phyloP scores from a whole-genome alignment of 2,113 vertebrate genomes.

The Pterophyllum scalare region DNA sequence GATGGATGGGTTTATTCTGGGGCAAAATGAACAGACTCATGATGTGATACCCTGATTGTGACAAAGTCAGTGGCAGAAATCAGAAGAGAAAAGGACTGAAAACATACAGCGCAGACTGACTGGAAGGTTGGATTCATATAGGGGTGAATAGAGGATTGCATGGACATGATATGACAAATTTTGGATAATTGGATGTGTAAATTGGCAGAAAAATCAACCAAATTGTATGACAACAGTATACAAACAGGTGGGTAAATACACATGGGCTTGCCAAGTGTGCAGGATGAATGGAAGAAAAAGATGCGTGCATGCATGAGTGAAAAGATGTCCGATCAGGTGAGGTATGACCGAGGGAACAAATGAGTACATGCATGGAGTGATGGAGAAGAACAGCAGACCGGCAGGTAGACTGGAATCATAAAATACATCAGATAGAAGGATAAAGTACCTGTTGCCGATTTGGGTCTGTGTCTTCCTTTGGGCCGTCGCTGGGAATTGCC shows the following conservation, averaged over 20 bases:
- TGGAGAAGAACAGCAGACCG: neutral
- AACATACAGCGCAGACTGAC: neutral
- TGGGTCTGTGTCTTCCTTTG: slow-evolving; percentile 83
- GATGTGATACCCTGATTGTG: neutral
- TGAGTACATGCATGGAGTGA: neutral
- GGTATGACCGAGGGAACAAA: neutral
- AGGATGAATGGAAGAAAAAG: neutral
- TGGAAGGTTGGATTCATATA: neutral
- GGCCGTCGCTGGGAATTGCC: slow-evolving; percentile 83
- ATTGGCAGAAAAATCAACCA: neutral
- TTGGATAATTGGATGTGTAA: neutral
- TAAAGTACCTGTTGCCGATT: slow-evolving; percentile 82
- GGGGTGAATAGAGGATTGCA: neutral
- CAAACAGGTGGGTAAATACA: neutral
- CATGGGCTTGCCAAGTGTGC: neutral
- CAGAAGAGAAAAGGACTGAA: neutral
- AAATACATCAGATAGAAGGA: neutral
- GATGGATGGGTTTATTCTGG: neutral
- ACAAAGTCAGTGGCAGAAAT: slow-evolving; percentile 1
- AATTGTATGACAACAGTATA: neutral
- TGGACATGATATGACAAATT: neutral
- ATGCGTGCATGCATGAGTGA: neutral
- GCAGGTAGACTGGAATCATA: neutral
- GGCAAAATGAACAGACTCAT: neutral
- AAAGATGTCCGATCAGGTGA: neutral